Evolutionary conservation across 2,797 vertebrate species (phyloP), one percentile per base, ranked within the genome.

Genomic region (Spinus olivaceus): DNA sequence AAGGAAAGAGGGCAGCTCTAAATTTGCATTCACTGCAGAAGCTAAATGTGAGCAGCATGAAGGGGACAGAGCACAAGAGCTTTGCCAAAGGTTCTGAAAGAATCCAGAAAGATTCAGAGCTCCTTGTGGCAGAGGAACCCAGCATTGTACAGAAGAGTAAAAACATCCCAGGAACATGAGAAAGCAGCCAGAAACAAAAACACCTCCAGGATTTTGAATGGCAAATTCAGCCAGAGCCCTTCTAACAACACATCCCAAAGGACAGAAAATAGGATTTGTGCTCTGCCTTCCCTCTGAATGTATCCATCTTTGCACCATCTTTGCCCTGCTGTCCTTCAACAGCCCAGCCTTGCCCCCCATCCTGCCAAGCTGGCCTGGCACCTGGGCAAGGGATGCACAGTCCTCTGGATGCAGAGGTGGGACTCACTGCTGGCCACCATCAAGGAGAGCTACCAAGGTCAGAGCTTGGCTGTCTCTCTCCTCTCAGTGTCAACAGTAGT

Each of bases 391-490:
- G 28, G 39, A 32, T 59, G 54, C 32, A 44, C 0, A 3, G 25
- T 16, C 14, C 2, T 1, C 51, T 37, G 81, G 54, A 53, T 5
- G 35, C 49, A 51, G 78, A 6, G 1, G 6, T 35, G 21, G 46
- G 17, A 39, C 32, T 64, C 3, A 1, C 42, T 32, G 50, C 23
- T 0, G 0, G 33, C 13, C 74, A 57, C 41, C 13, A 13, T 23
- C 30, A 67, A 53, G 47, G 56, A 39, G 1, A 50, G 10, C 18
- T 6, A 35, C 56, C 21, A 59, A 69, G 35, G 33, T 33, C 33
- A 74, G 32, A 56, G 56, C 35, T 32, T 35, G 39, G 57, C 42
- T 23, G 27, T 22, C 66, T 47, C 39, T 42, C 63, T 37, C 22
- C 18, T 23, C 30, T 76, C 4, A 0, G 5, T 33, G 41, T 12